These are phyloP conservation scores for Cathartes aura DNA, from an alignment of 2,113 vertebrate genomes.

Conservation along the genomic window DNA sequence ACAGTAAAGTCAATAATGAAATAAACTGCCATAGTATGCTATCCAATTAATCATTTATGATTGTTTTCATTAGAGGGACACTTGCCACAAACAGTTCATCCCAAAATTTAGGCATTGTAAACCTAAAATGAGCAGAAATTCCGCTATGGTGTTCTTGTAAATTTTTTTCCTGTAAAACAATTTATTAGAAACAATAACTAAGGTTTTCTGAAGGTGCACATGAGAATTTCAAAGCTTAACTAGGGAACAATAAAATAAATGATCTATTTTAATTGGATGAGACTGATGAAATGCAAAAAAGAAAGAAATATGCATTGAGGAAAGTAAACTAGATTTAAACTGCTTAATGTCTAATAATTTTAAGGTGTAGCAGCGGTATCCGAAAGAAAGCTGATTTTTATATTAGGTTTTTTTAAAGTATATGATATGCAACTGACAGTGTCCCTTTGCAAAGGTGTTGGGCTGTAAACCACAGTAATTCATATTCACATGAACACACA, in stretches of 20 bases:
- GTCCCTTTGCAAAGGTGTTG: slow-evolving; percentile 46
- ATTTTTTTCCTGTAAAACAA: not conserved
- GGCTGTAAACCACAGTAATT: slow-evolving; percentile 36
- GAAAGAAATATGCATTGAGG: not conserved
- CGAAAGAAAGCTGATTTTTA: not conserved
- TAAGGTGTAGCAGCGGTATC: not conserved
- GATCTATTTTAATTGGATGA: not conserved
- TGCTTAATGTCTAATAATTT: not conserved
- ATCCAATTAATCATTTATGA: not conserved
- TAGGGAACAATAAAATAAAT: not conserved
- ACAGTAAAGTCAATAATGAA: slow-evolving; percentile 40
- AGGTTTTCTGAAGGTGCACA: slow-evolving; percentile 11
- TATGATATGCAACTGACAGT: not conserved
- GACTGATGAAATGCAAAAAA: not conserved
- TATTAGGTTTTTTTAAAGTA: not conserved
- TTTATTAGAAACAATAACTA: slow-evolving; percentile 28
- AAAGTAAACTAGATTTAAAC: not conserved
- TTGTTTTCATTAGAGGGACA: not conserved
- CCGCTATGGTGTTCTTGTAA: not conserved
- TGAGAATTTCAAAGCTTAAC: slow-evolving; percentile 3
- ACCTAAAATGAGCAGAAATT: slow-evolving; percentile 3
- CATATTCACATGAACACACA: not conserved
- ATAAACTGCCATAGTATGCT: not conserved
- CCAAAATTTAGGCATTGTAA: not conserved
- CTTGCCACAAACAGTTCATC: not conserved